Percentiles rank a stretch among this genome's conserved stretches.
Evolutionary conservation across 2,888 invertebrate genomes (phyloP).

Genomic region (Branchellion lobata): DNA sequence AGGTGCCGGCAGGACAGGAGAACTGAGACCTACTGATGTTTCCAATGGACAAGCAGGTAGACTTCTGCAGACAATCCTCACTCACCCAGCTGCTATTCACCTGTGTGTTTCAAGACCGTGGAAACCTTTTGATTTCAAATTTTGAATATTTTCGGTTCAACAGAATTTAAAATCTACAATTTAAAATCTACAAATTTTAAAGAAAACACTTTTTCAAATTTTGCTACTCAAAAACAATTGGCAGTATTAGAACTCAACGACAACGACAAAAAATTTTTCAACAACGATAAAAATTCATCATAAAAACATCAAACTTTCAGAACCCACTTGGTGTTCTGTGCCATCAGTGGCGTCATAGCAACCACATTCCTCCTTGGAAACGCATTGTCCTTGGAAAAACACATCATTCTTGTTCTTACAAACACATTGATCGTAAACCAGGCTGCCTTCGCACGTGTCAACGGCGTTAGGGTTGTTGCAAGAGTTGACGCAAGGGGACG

Average conservation of each 20-base stretch:
- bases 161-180: no score
- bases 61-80: neutral
- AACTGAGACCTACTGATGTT: neutral
- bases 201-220: no score
- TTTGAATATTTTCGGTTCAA: no score
- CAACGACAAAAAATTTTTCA: no score
- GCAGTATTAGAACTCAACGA: no score
- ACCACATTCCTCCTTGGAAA: neutral
- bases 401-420: neutral
- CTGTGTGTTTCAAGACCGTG: no score
- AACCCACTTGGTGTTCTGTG: slow-evolving; percentile 4
- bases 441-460: neutral
- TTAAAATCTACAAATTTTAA: no score
- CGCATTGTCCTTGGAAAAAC: slow-evolving; percentile 7
- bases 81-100: neutral
- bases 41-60: neutral
- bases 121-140: no score
- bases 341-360: slow-evolving; percentile 10
- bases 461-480: neutral
- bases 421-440: neutral
- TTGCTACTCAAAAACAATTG: no score
- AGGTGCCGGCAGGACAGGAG: neutral
- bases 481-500: slow-evolving; percentile 2
- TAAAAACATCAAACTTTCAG: neutral
- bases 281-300: neutral